These are phyloP conservation scores for Calephelis virginiensis DNA, from an alignment of 1,140 invertebrate species.

Conservation along the genomic window DNA sequence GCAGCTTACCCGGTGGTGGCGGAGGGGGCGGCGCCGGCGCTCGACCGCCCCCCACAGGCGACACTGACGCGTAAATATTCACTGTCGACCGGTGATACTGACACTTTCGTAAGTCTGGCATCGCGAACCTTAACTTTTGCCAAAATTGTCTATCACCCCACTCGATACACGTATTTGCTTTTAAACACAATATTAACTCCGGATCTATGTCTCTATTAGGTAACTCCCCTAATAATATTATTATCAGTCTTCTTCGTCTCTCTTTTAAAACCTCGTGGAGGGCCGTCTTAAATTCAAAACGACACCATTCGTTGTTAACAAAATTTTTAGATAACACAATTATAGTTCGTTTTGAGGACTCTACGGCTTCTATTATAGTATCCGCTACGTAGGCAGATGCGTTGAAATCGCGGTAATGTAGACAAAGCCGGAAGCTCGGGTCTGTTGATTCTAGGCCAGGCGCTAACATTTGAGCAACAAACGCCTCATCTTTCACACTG, in stretches of 20 bases:
- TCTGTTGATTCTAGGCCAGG: conserved; percentile 88
- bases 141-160: conserved; percentile 97
- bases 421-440: conserved; percentile 87
- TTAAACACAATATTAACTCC: conserved; percentile 92
- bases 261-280: conserved; percentile 94
- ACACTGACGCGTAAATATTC: conserved; percentile 83
- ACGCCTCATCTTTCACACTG: conserved; percentile 93
- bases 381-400: conserved; percentile 91
- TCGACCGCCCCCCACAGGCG: conserved; percentile 75
- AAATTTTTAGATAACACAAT: conserved; percentile 95
- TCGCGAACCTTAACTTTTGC: conserved; percentile 94
- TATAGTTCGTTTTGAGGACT: conserved; percentile 93
- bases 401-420: conserved; percentile 91
- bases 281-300: conserved; percentile 95
- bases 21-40: conserved; percentile 83
- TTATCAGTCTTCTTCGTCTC: conserved; percentile 88
- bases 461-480: conserved; percentile 91
- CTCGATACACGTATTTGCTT: conserved; percentile 93
- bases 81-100: conserved; percentile 80
- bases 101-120: conserved; percentile 87
- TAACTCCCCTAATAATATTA: conserved; percentile 91
- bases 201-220: conserved; percentile 92
- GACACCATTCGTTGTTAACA: conserved; percentile 95
- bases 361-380: conserved; percentile 93
- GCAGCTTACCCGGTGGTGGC: conserved; percentile 80